Evolutionary conservation across 2,113 vertebrate species (phyloP), one percentile per base, ranked within the genome.

Genomic region (Lanius ludovicianus): DNA sequence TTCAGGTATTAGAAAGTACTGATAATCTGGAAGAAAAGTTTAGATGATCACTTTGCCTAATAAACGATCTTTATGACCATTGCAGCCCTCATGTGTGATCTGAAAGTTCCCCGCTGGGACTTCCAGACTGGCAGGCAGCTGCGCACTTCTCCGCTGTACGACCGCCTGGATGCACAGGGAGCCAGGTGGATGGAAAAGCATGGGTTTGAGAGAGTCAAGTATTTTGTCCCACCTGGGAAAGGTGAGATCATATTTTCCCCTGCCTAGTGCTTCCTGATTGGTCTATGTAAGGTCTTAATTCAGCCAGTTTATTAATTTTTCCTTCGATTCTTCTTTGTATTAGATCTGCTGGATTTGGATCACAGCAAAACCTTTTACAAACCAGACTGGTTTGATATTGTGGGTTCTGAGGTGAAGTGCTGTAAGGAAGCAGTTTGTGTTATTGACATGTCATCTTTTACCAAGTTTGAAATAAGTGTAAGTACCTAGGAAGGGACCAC

Each of bases 131-230:
- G 99, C 13, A 97, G 99, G 56, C 99, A 99, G 98, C 97, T 99
- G 75, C 98, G 99, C 15, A 99, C 99, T 4, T 99, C 99, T 9
- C 99, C 99, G 0, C 95, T 99, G 44, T 99, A 99, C 2, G 99
- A 99, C 96, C 99, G 99, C 4, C 97, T 99, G 93, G 99, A 99
- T 28, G 99, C 98, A 0, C 99, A 99, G 93, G 99, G 99, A 39
- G 99, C 99, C 9, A 98, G 99, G 46, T 99, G 99, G 99, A 99
- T 99, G 99, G 99, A 99, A 97, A 99, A 99, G 88, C 99, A 99
- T 4, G 99, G 99, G 18, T 99, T 99, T 55, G 99, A 99, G 97
- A 98, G 99, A 76, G 98, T 99, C 56, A 99, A 99, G 91, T 99
- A 99, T 91, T 99, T 99, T 77, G 98, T 99, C 84, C 99, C 99